Evolutionary conservation across 2,888 invertebrate species (phyloP).

Genomic region (Heliconius aoede): DNA sequence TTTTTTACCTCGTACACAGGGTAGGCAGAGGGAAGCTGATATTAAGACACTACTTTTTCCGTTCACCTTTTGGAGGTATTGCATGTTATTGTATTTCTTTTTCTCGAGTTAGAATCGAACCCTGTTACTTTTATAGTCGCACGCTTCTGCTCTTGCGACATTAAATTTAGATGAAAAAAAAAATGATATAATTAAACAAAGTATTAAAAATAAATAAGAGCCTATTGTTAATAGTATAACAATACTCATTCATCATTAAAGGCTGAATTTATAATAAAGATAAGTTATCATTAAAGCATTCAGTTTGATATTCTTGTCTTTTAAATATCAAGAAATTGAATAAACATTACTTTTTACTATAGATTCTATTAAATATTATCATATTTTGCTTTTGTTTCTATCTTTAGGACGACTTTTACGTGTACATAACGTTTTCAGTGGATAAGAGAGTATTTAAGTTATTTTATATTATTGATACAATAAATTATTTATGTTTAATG

Average conservation of each 20-base stretch:
- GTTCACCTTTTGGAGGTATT: no score
- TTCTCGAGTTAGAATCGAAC: no score
- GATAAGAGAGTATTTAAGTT: conserved; percentile 1
- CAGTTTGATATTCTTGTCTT: not conserved
- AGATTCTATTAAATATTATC: not conserved
- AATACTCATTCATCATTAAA: not conserved
- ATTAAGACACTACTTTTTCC: no score
- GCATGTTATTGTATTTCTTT: no score
- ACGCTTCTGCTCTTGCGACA: no score
- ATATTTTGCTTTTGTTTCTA: not conserved
- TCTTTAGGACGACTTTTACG: not conserved
- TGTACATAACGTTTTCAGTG: not conserved
- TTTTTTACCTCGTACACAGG: no score
- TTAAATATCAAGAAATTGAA: not conserved
- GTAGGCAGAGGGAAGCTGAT: no score
- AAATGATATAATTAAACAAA: not conserved
- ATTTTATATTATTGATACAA: conserved; percentile 2
- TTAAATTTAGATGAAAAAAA: not conserved
- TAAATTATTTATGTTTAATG: not conserved
- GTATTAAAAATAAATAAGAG: not conserved
- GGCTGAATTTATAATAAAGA: not conserved
- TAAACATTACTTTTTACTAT: not conserved
- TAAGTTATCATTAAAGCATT: not conserved
- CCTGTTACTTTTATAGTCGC: no score
- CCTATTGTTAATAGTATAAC: no score